Conservation (phyloP, 1,140 invertebrate species). For the Drosophila ficusphila region DNA sequence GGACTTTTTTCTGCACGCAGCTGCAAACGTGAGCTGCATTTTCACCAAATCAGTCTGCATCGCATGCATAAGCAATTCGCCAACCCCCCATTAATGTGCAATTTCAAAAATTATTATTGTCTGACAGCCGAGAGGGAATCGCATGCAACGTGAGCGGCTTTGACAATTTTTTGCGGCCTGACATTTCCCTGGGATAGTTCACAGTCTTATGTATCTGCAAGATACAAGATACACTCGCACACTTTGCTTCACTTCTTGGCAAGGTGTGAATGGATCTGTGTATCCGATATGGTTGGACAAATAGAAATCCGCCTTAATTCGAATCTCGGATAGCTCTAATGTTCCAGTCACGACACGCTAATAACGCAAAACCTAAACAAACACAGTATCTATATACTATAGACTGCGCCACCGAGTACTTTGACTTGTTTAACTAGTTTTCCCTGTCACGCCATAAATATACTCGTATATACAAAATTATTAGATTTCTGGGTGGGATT, state of each 20-base stretch:
- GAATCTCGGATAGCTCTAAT: slow-evolving; percentile 53
- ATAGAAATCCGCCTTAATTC: slow-evolving; percentile 64
- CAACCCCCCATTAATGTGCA: slow-evolving; percentile 44
- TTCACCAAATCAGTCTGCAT: slow-evolving; percentile 47
- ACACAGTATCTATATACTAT: slow-evolving; percentile 35
- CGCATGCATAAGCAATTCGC: slow-evolving; percentile 77
- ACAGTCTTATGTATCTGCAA: slow-evolving; percentile 19
- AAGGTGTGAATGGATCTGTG: slow-evolving; percentile 74
- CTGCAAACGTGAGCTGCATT: slow-evolving; percentile 69
- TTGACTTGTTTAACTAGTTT: slow-evolving; percentile 45
- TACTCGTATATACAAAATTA: slow-evolving; percentile 16
- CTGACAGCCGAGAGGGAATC: slow-evolving; percentile 32
- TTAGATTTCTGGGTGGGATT: slow-evolving; percentile 9
- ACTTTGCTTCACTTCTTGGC: slow-evolving; percentile 28
- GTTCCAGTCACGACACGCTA: slow-evolving; percentile 65
- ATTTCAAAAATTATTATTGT: slow-evolving; percentile 68
- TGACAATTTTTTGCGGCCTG: slow-evolving; percentile 59
- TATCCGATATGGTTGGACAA: slow-evolving; percentile 63
- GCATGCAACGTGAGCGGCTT: slow-evolving; percentile 71
- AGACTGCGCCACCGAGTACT: slow-evolving; percentile 11
- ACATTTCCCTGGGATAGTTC: slow-evolving; percentile 51
- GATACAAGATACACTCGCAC: slow-evolving; percentile 17
- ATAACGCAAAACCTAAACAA: slow-evolving; percentile 69
- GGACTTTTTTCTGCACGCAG: slow-evolving; percentile 55
- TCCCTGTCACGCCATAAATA: slow-evolving; percentile 10